phyloP scores from a whole-genome alignment of 2,888 invertebrate genomes.

The Endotricha flammealis region DNA sequence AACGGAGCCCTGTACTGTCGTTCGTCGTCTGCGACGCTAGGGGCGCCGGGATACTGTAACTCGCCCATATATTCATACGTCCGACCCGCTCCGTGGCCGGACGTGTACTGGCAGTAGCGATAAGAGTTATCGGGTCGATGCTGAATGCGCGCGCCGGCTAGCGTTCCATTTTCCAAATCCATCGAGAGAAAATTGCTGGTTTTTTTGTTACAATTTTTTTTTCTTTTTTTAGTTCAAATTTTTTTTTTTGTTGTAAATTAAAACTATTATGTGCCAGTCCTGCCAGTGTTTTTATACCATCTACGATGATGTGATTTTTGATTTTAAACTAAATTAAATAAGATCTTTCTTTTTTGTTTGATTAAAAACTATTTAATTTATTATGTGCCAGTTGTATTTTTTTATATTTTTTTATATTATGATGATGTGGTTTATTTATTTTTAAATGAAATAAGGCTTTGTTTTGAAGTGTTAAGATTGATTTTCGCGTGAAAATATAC shows the following conservation, averaged over 20 bases:
- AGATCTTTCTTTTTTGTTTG: too few species aligned
- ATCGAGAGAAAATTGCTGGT: conserved; percentile 6
- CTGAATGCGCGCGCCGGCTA: conserved; percentile 57
- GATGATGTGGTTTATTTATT: too few species aligned
- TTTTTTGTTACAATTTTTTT: too few species aligned
- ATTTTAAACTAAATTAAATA: too few species aligned
- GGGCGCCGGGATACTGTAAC: conserved; percentile 65
- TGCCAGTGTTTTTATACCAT: not conserved
- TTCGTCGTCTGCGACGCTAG: conserved; percentile 64
- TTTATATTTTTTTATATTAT: too few species aligned
- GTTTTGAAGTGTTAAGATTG: not conserved
- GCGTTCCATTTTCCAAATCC: conserved; percentile 33
- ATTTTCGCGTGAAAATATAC: not conserved
- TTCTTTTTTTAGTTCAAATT: conserved; percentile 3
- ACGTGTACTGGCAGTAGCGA: conserved; percentile 34
- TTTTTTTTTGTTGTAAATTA: not conserved
- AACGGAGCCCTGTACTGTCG: conserved; percentile 68
- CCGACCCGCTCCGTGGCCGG: conserved; percentile 30
- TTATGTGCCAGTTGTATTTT: too few species aligned
- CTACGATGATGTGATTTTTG: not conserved
- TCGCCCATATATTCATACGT: conserved; percentile 56
- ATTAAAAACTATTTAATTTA: too few species aligned
- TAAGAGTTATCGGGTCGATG: conserved; percentile 49
- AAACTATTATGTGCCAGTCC: not conserved
- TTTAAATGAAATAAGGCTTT: not conserved